These are phyloP conservation scores for Dysdera silvatica DNA, from an alignment of 1,140 invertebrate genomes.

Conservation along the genomic window DNA sequence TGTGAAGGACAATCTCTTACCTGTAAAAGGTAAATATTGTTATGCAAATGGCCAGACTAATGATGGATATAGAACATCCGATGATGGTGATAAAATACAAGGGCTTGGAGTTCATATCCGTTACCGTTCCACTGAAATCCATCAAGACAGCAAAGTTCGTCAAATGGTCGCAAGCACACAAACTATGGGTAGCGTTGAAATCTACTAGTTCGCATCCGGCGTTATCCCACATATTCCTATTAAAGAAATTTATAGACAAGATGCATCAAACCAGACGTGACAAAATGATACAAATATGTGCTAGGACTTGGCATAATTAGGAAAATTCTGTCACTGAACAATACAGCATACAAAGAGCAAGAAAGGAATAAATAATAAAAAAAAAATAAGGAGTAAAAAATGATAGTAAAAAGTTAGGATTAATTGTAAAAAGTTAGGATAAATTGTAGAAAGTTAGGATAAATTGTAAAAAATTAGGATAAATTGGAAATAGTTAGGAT, in stretches of 20 bases:
- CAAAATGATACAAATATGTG: too few species aligned
- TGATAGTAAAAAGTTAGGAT: too few species aligned
- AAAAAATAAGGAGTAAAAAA: background rate
- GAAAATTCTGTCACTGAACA: too few species aligned
- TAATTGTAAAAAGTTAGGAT: too few species aligned
- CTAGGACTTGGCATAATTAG: too few species aligned
- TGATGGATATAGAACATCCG: conserved; percentile 11
- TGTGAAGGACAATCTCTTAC: background rate
- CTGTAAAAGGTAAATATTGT: conserved; percentile 10
- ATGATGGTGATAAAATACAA: conserved; percentile 13
- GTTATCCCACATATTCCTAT: conserved; percentile 37
- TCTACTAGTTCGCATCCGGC: conserved; percentile 40
- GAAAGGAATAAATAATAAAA: background rate
- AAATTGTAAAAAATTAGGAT: too few species aligned
- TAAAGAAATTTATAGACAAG: too few species aligned
- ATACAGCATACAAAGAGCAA: too few species aligned
- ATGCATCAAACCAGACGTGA: too few species aligned
- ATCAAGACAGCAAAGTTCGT: conserved; percentile 44
- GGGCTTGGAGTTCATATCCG: background rate
- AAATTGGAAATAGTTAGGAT: too few species aligned
- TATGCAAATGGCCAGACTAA: conserved; percentile 6
- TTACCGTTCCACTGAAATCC: conserved; percentile 2
- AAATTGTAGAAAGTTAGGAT: too few species aligned
- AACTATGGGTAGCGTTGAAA: conserved; percentile 40
- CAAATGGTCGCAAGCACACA: conserved; percentile 46